Evolutionary conservation across 2,113 vertebrate species (phyloP).

Genomic region (Erythrolamprus reginae): DNA sequence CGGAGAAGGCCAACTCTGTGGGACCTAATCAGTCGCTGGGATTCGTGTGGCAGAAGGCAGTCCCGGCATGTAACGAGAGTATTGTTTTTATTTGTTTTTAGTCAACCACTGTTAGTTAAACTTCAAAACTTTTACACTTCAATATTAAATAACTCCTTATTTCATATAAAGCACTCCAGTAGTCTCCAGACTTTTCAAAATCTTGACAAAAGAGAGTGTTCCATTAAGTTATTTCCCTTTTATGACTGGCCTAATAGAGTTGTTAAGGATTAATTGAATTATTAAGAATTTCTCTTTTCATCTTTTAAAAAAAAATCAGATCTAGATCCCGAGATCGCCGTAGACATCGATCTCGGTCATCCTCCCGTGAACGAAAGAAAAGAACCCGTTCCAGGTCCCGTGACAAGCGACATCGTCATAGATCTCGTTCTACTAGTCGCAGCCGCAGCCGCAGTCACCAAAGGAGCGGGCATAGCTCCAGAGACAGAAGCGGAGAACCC

Average conservation of each 20-base stretch:
- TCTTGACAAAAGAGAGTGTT: neutral
- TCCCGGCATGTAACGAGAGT: neutral
- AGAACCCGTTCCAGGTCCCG: constrained; percentile 77
- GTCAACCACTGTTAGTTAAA: neutral
- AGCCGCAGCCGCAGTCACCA: constrained; percentile 78
- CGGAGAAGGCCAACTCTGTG: no score
- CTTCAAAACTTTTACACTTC: neutral
- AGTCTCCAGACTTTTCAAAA: neutral
- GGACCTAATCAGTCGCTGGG: no score
- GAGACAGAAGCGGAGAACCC: constrained; percentile 76
- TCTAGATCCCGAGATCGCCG: constrained; percentile 76
- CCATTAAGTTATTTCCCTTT: neutral
- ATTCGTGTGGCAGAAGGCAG: no score
- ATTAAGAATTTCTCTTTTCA: neutral
- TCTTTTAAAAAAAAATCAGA: constrained; percentile 39
- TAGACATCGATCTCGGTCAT: constrained; percentile 73
- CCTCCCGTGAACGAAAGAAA: constrained; percentile 74
- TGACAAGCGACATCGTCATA: constrained; percentile 74
- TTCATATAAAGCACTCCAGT: neutral
- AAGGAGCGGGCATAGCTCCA: constrained; percentile 75
- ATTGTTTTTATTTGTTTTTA: neutral
- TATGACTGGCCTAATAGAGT: neutral
- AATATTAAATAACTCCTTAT: neutral
- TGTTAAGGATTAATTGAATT: neutral
- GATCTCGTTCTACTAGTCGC: constrained; percentile 72